Percentiles rank a stretch among this genome's conserved stretches.
Evolutionary conservation across 2,888 invertebrate genomes (phyloP).

Genomic region (Eustalomyia histrio): DNA sequence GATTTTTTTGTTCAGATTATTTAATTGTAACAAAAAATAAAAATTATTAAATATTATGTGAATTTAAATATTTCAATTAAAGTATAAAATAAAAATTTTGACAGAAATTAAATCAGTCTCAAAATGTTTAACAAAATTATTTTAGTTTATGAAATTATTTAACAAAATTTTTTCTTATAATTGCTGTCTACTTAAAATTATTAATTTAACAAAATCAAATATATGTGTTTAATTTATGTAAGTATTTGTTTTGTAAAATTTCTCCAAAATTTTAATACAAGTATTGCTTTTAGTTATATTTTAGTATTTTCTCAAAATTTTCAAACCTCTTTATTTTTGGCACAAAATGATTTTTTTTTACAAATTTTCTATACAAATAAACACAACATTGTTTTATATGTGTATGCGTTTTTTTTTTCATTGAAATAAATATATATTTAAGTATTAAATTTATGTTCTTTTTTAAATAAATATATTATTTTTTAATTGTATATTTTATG

Average conservation of each 20-base stretch:
- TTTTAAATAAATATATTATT: not conserved
- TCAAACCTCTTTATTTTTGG: constrained; percentile 49
- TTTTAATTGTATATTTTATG: not conserved
- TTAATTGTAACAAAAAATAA: constrained; percentile 12
- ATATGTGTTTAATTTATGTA: constrained; percentile 31
- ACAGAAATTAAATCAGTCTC: constrained; percentile 64
- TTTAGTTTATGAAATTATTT: constrained; percentile 33
- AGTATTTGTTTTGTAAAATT: constrained; percentile 60
- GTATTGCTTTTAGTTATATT: constrained; percentile 63
- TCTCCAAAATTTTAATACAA: constrained; percentile 64
- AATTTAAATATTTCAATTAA: no score
- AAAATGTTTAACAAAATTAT: constrained; percentile 58
- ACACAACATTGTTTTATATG: not conserved
- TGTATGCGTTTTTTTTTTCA: constrained; percentile 7
- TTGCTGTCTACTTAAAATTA: constrained; percentile 62
- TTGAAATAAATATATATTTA: not conserved
- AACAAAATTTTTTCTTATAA: constrained; percentile 47
- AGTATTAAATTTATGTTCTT: not conserved
- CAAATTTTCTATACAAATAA: constrained; percentile 34
- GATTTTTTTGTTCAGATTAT: not conserved
- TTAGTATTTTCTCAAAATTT: constrained; percentile 54
- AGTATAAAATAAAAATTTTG: constrained; percentile 29
- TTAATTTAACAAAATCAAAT: constrained; percentile 49
- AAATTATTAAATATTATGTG: constrained; percentile 1
- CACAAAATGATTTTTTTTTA: constrained; percentile 44